Base-by-base conservation (phyloP, 2,888 invertebrate species). In the Germaria angustata region DNA sequence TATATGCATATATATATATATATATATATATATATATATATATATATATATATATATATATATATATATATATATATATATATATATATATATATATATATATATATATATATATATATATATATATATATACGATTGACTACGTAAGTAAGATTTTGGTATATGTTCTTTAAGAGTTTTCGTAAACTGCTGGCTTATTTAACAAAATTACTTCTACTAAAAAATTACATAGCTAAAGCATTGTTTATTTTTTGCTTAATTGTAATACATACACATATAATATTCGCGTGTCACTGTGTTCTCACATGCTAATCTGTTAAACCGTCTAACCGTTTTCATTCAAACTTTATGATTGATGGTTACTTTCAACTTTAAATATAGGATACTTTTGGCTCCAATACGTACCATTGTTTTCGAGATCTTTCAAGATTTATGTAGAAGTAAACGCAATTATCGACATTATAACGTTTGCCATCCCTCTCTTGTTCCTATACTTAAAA, bases 111-210 rank as follows among this genome's bases (percentile, higher is more conserved):
- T 22, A 34, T 65, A 11, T 46, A 11, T 20, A 22, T 46, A 46
- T 46, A 11, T 20, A 20, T 20, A 22, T 36, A n/a, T 61, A 15
- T n/a, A 44, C 6, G 8, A 24, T n/a, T n/a, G 15, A 15, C 9
- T 53, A 41, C 53, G 57, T 75, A 75, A 66, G 75, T 75, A 75
- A 65, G 15, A n/a, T 66, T 53, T 39, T 55, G 44, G 41, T 20
- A n/a, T 13, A 9, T 24, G 22, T 57, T 46, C 22, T 69, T 57
- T 55, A 22, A 32, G 15, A 28, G 13, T 46, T 34, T 20, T 41
- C 17, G n/a, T 34, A 53, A 68, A 68, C 39, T 9, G 5, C 53
- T 17, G 17, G 13, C 39, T 66, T 66, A 2, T 24, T 39, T 39
- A 17, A 53, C 39, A 17, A 68, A 68, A 39, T 28, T 28, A 5